These are phyloP conservation scores for Leptobrachium leishanense DNA, from an alignment of 2,113 vertebrate genomes.

Conservation along the genomic window DNA sequence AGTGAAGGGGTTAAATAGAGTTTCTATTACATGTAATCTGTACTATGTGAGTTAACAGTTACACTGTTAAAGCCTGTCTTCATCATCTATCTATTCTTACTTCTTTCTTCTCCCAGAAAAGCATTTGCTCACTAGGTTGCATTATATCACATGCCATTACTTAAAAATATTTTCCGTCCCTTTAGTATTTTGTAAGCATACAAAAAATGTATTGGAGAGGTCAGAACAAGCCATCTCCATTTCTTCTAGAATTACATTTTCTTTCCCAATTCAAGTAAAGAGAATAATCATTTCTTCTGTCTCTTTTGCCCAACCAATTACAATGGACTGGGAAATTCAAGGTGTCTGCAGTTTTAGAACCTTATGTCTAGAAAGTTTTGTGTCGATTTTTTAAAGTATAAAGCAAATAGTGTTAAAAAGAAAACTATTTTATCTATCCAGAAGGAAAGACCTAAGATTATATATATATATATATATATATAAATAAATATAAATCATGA, in stretches of 20 bases:
- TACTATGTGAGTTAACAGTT: too few relatives aligned
- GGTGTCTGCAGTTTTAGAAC: conserved; percentile 11
- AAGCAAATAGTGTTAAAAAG: neutral
- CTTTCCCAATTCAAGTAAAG: conserved; percentile 14
- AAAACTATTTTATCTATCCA: neutral
- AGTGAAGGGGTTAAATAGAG: too few relatives aligned
- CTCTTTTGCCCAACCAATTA: conserved; percentile 1
- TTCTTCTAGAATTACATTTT: conserved; percentile 12
- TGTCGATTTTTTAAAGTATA: neutral
- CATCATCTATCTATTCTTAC: too few relatives aligned
- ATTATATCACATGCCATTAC: conserved; percentile 2
- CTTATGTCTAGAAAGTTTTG: neutral
- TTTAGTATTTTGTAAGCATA: conserved; percentile 26
- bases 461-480: too few relatives aligned
- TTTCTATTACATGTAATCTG: too few relatives aligned
- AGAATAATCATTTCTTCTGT: conserved; percentile 5
- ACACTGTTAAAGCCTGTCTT: too few relatives aligned
- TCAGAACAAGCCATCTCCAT: conserved; percentile 17
- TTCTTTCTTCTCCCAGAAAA: too few relatives aligned
- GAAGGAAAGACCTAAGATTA: neutral
- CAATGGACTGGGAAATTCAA: neutral
- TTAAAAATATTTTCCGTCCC: conserved; percentile 8
- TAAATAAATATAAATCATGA: too few relatives aligned
- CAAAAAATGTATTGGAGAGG: conserved; percentile 18
- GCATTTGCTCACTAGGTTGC: neutral